Evolutionary conservation across 2,113 vertebrate genomes (phyloP).

Genomic region (Cyprinodon variegatus): DNA sequence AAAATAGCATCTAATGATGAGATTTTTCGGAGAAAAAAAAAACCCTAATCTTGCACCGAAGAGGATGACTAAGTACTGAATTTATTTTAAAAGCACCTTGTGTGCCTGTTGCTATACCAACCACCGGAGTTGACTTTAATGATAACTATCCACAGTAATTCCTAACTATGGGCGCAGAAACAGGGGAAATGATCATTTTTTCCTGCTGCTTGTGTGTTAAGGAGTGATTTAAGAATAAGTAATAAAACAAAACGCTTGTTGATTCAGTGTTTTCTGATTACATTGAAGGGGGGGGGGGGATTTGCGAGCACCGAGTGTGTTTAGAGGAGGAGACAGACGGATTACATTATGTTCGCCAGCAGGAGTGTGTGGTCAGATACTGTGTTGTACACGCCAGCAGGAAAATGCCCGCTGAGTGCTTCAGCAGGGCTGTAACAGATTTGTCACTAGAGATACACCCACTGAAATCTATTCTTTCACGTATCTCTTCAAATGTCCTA

Average conservation of each 20-base stretch:
- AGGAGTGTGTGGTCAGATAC: slow-evolving; percentile 57
- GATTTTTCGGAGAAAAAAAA: not conserved
- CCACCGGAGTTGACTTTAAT: slow-evolving; percentile 12
- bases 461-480: slow-evolving; percentile 18
- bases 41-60: not conserved
- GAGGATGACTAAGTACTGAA: not conserved
- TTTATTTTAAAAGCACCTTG: slow-evolving; percentile 32
- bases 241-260: slow-evolving; percentile 4
- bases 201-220: not conserved
- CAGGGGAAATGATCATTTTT: not conserved
- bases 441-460: slow-evolving; percentile 36
- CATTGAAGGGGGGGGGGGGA: slow-evolving; percentile 26
- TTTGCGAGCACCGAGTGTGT: slow-evolving; percentile 21
- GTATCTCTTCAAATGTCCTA: not conserved
- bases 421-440: slow-evolving; percentile 40
- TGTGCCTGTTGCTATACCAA: slow-evolving; percentile 60
- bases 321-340: slow-evolving; percentile 54
- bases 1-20: not conserved
- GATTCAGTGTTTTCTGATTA: slow-evolving; percentile 33
- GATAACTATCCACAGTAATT: slow-evolving; percentile 10
- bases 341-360: slow-evolving; percentile 68
- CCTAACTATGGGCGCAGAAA: not conserved
- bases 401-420: slow-evolving; percentile 61
- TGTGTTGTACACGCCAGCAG: slow-evolving; percentile 44
- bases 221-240: not conserved